Percentiles rank a stretch among this genome's conserved stretches.
phyloP scores from a whole-genome alignment of 1,140 invertebrate genomes.

The Drosophila malerkotliana region DNA sequence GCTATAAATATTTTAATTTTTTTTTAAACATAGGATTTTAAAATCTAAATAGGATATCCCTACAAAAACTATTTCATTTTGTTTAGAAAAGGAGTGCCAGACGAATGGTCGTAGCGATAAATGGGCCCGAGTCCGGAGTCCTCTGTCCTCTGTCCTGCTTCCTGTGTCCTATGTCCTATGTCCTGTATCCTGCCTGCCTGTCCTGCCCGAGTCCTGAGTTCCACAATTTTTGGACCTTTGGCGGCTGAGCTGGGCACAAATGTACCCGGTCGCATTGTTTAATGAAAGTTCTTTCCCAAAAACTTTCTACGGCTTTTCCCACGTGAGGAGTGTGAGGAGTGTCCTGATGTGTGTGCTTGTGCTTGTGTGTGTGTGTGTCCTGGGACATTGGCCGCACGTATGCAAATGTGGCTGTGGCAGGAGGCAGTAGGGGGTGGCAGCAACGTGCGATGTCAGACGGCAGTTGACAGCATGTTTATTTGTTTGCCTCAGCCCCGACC shows the following conservation, averaged over 20 bases:
- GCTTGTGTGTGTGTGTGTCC: slow-evolving; percentile 50
- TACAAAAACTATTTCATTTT: background rate
- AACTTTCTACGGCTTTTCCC: slow-evolving; percentile 59
- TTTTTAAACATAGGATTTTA: too few relatives aligned
- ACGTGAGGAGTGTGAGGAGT: slow-evolving; percentile 25
- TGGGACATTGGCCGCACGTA: slow-evolving; percentile 77
- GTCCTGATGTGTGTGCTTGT: slow-evolving; percentile 11
- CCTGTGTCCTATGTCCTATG: slow-evolving; percentile 1
- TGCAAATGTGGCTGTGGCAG: slow-evolving; percentile 67
- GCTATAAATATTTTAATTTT: too few relatives aligned
- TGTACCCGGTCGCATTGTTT: slow-evolving; percentile 75
- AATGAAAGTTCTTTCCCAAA: slow-evolving; percentile 81
- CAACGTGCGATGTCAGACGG: slow-evolving; percentile 72
- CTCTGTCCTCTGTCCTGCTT: background rate
- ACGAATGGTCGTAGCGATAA: slow-evolving; percentile 10
- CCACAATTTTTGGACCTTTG: slow-evolving; percentile 38
- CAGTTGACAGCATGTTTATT: slow-evolving; percentile 82
- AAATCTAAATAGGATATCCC: too few relatives aligned
- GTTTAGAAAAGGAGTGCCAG: slow-evolving; percentile 1
- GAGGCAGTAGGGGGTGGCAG: slow-evolving; percentile 11
- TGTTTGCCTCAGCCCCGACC: slow-evolving; percentile 55
- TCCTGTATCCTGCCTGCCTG: background rate
- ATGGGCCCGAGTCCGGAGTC: slow-evolving; percentile 13
- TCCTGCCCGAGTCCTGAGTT: slow-evolving; percentile 5
- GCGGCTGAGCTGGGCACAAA: slow-evolving; percentile 58